These are phyloP conservation scores for Alethe castanea DNA, from an alignment of 2,113 vertebrate genomes.

Conservation along the genomic window DNA sequence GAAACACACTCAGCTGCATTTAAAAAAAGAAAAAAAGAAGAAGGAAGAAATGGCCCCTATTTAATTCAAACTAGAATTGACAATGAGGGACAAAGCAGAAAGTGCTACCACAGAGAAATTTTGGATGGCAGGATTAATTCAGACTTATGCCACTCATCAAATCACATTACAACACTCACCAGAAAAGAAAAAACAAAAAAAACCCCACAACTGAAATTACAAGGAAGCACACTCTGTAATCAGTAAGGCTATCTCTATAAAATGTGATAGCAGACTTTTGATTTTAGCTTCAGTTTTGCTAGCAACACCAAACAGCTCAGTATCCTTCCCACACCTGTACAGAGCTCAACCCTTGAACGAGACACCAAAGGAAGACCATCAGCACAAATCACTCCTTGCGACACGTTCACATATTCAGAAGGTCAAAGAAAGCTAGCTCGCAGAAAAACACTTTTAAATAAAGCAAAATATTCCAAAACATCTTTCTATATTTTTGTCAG, in stretches of 20 bases:
- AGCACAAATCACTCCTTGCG: neutral
- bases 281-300: neutral
- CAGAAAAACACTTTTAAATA: neutral
- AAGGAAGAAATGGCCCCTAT: neutral
- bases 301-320: neutral
- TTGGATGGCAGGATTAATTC: neutral
- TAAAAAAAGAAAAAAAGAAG: neutral
- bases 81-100: neutral
- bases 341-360: neutral
- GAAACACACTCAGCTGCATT: neutral
- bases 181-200: neutral
- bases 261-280: neutral
- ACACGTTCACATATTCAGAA: accelerated
- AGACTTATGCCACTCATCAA: neutral
- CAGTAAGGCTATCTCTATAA: neutral
- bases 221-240: neutral
- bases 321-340: neutral
- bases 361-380: accelerated
- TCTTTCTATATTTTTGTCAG: neutral
- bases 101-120: neutral
- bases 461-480: neutral
- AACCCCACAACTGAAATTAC: neutral
- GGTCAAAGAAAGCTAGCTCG: neutral
- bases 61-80: neutral
- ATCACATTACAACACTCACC: neutral